Evolutionary conservation across 2,888 invertebrate genomes (phyloP).

Genomic region (Brenthis ino): DNA sequence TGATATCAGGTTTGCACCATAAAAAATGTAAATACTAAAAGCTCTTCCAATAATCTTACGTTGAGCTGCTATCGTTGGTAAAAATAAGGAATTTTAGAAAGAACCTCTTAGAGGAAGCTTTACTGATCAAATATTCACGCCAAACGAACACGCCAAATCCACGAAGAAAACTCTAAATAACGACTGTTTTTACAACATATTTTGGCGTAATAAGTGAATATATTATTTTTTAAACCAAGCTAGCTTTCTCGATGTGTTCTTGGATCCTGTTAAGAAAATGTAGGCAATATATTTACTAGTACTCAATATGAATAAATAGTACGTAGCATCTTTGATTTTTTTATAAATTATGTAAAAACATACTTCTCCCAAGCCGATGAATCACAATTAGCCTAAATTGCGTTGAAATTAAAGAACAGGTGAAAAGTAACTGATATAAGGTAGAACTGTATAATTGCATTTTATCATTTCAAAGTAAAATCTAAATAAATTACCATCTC

Average conservation of each 20-base stretch:
- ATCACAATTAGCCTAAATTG: too few species aligned
- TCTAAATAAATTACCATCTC: slow-evolving; percentile 14
- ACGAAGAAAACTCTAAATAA: slow-evolving; percentile 17
- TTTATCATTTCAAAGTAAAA: slow-evolving; percentile 9
- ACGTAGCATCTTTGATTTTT: too few species aligned
- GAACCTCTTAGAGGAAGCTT: slow-evolving; percentile 25
- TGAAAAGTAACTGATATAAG: too few species aligned
- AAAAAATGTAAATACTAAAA: slow-evolving; percentile 37
- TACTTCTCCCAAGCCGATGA: too few species aligned
- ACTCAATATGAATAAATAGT: too few species aligned
- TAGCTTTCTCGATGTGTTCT: too few species aligned
- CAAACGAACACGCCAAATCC: slow-evolving; percentile 21
- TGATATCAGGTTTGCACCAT: slow-evolving; percentile 30
- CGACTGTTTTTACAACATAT: slow-evolving; percentile 14
- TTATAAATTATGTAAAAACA: too few species aligned
- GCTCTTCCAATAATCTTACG: slow-evolving; percentile 33
- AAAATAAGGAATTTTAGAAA: slow-evolving; percentile 30
- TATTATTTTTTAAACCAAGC: neutral
- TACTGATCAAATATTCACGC: slow-evolving; percentile 31
- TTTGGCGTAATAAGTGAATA: slow-evolving; percentile 6
- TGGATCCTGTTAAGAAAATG: too few species aligned
- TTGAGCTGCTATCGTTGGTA: slow-evolving; percentile 26
- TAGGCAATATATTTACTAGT: too few species aligned
- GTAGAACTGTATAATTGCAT: too few species aligned
- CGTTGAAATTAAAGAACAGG: too few species aligned